Conservation (phyloP, 2,113 vertebrate genomes). For the Erinaceus europaeus region DNA sequence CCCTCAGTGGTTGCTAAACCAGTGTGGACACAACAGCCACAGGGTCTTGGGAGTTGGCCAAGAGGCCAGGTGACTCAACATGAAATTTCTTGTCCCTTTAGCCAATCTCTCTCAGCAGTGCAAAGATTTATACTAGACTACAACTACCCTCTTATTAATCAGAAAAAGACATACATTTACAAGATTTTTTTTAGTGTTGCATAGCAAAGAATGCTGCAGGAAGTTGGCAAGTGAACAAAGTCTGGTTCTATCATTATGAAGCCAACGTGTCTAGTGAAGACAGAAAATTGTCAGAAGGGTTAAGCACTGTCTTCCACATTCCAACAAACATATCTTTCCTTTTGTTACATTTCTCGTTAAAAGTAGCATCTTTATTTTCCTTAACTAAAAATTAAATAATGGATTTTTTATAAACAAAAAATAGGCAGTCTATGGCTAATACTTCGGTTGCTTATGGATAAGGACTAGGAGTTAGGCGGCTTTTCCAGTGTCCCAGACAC, state of each 20-base stretch:
- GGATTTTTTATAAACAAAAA: neutral
- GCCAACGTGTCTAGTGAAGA: neutral
- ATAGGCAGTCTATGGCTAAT: neutral
- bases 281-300: neutral
- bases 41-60: neutral
- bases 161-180: neutral
- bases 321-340: neutral
- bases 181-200: neutral
- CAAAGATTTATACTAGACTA: neutral
- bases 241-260: neutral
- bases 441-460: neutral
- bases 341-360: neutral
- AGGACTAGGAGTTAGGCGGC: neutral
- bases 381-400: constrained; percentile 22
- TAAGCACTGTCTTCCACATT: neutral
- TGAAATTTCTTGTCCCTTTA: neutral
- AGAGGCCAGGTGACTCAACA: constrained; percentile 43
- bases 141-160: neutral
- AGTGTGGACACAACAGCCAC: neutral
- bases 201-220: constrained; percentile 8
- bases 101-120: neutral
- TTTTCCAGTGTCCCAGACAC: neutral
- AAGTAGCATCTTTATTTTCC: neutral
- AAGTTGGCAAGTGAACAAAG: neutral
- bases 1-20: neutral